Base-by-base conservation (phyloP, 1,140 invertebrate species). In the Lasioglossum baleicum region DNA sequence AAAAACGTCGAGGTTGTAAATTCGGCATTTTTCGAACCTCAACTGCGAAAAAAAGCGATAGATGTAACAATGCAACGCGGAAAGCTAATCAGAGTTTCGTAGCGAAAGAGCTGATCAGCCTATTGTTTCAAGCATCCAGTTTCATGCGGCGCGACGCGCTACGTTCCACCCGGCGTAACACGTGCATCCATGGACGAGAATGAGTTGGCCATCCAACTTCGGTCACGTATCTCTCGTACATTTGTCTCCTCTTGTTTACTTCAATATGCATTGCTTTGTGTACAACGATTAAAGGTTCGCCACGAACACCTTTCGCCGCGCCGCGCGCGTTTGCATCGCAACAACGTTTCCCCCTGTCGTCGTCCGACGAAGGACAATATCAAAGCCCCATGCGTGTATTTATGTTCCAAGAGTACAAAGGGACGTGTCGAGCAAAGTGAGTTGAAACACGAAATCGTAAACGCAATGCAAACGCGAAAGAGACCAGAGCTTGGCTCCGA, bases 261-360 rank as follows among this genome's bases (percentile, higher is more conserved):
- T 10, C 17, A 20, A 53, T 35, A 40, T 26, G 51, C 51, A 68
- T 82, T 44, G 75, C 69, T 82, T 79, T 70, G 69, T 68, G 51
- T 13, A 6, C 8, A 11, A 58, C 44, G 68, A 70, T 70, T 56
- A 58, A 70, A 70, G 68, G 51, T 58, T 70, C n/a, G 31, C 20
- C 20, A 20, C 40, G 42, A 58, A 70, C 51, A 67, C 40, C n/a
- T 42, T 15, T 31, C 13, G 35, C 56, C 68, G 51, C 31, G 17
- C 31, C 35, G 35, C 35, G 51, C 31, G 17, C 31, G 17, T 58
- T 58, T 56, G 22, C 31, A 4, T 17, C 51, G 68, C 26, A 20
- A n/a, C 68, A 17, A 15, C 48, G 17, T 58, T 26, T n/a, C 56
- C 2, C 6, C 26, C 13, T 40, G 53, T 31, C 10, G 53, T 31